phyloP scores from a whole-genome alignment of 1,140 invertebrate genomes.

The Caenorhabditis latens region DNA sequence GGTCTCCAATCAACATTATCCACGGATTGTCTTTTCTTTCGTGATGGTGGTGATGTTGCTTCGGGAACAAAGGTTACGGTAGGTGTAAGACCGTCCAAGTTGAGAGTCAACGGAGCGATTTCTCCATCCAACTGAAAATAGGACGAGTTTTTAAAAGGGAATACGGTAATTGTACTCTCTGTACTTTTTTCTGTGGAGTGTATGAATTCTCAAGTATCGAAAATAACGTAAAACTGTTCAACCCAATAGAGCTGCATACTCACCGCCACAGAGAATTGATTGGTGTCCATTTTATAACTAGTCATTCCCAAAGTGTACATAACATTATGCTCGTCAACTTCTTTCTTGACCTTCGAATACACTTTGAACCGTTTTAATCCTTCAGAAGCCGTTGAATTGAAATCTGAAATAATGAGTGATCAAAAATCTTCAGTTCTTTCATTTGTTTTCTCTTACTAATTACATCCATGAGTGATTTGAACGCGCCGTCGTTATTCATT shows the following conservation, averaged over 20 bases:
- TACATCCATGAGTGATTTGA: slow-evolving; percentile 50
- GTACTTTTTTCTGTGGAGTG: too few species aligned
- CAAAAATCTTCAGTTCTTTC: not conserved
- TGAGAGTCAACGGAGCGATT: slow-evolving; percentile 39
- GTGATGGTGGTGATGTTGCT: not conserved
- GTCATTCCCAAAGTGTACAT: slow-evolving; percentile 45
- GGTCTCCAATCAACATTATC: slow-evolving; percentile 53
- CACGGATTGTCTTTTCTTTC: not conserved
- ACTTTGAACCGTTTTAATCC: slow-evolving; percentile 38
- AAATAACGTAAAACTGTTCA: too few species aligned
- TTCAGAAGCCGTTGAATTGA: slow-evolving; percentile 31
- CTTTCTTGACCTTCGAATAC: slow-evolving; percentile 59
- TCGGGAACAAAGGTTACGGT: not conserved
- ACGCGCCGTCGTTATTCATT: slow-evolving; percentile 48
- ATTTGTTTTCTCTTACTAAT: not conserved
- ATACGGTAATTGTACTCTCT: too few species aligned
- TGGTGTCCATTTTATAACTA: slow-evolving; percentile 32
- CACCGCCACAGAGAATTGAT: slow-evolving; percentile 56
- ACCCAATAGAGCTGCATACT: not conserved
- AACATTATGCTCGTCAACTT: slow-evolving; percentile 58
- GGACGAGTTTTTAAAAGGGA: not conserved
- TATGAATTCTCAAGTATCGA: not conserved
- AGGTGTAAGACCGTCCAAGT: slow-evolving; percentile 13
- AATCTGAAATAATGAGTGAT: slow-evolving; percentile 5
- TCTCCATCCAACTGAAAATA: slow-evolving; percentile 31